These are phyloP conservation scores for Seriola quinqueradiata DNA, from an alignment of 2,113 vertebrate species.

Conservation along the genomic window DNA sequence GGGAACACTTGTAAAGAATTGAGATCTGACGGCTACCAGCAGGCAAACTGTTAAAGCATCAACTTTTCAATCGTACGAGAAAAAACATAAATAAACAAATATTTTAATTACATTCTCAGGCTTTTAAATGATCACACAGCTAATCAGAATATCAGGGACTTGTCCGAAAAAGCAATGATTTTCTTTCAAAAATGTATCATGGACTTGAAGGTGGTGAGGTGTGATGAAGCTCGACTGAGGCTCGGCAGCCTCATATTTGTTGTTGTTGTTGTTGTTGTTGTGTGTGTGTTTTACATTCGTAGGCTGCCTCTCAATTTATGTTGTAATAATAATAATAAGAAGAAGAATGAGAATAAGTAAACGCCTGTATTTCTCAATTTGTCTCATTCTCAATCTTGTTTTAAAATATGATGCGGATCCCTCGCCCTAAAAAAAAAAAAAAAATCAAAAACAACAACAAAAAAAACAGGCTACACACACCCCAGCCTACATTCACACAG, in stretches of 20 bases:
- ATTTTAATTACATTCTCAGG: background rate
- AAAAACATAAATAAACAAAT: background rate
- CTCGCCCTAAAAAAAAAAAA: too few species aligned
- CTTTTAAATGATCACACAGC: background rate
- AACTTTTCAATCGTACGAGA: conserved; percentile 1
- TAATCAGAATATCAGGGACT: background rate
- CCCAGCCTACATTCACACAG: background rate
- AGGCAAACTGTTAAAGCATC: background rate
- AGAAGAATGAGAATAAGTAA: conserved; percentile 7
- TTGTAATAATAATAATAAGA: conserved; percentile 5
- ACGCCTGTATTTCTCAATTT: background rate
- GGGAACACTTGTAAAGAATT: background rate
- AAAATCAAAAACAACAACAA: background rate
- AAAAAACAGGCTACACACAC: background rate
- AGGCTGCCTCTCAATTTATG: background rate
- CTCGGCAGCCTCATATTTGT: conserved; percentile 47
- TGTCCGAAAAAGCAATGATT: background rate
- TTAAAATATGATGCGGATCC: conserved; percentile 24
- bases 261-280: background rate
- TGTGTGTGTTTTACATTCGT: conserved; percentile 37
- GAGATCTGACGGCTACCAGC: conserved; percentile 31
- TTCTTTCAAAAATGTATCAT: conserved; percentile 39
- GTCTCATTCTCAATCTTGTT: conserved; percentile 5
- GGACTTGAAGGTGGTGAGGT: conserved; percentile 40
- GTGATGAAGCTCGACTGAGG: conserved; percentile 52